Percentiles rank a stretch among this genome's conserved stretches.
Evolutionary conservation across 37 sponge, comb jelly and placozoan genomes (phyloP).

Genomic region (Eunapius fragilis): DNA sequence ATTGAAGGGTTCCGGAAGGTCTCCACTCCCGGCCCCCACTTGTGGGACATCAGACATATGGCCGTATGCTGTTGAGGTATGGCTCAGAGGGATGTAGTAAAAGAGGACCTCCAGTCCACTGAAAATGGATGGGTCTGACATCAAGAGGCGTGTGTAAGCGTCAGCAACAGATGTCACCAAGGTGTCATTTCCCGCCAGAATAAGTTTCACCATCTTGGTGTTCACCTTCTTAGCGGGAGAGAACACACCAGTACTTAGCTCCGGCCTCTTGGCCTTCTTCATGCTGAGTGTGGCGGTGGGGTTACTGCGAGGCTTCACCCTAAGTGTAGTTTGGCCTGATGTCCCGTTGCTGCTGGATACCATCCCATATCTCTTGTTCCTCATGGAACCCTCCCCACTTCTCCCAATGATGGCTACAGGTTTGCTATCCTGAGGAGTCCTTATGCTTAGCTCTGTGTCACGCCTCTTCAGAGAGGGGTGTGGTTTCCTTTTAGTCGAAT

Average conservation of each 20-base stretch:
- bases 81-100: slow-evolving; percentile 74
- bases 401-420: no score
- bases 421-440: no score
- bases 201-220: slow-evolving; percentile 49
- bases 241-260: not conserved
- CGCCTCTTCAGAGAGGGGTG: no score
- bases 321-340: no score
- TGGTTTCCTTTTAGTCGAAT: no score
- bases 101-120: slow-evolving; percentile 54
- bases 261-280: not conserved
- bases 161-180: slow-evolving; percentile 42
- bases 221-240: not conserved
- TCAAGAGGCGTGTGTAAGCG: slow-evolving; percentile 63
- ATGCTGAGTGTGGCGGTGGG: slow-evolving; percentile 15
- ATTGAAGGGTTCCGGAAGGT: slow-evolving; percentile 50
- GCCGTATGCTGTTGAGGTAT: slow-evolving; percentile 18
- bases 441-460: no score
- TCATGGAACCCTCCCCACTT: no score
- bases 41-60: not conserved
- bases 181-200: slow-evolving; percentile 66
- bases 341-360: no score
- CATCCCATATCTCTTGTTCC: no score
- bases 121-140: slow-evolving; percentile 63
- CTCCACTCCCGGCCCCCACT: not conserved
- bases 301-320: slow-evolving; percentile 38